Base-by-base conservation (phyloP, 2,888 invertebrate species). In the Lysandra bellargus region DNA sequence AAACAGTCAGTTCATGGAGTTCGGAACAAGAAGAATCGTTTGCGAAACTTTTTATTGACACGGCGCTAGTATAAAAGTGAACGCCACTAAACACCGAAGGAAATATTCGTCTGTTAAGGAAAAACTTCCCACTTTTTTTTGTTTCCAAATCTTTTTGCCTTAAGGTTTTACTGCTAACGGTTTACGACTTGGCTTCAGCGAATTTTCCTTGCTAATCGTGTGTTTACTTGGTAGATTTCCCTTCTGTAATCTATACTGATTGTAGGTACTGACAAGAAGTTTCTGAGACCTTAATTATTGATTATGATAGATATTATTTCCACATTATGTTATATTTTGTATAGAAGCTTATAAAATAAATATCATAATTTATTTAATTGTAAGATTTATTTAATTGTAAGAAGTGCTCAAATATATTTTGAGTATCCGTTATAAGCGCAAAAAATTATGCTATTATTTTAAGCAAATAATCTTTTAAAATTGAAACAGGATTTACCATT, bases 1-100 rank as follows among this genome's bases (percentile, higher is more conserved):
- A 83, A 83, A 81, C 80, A 79, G 78, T 78, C 79, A 80, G 80
- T 81, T 82, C 80, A 79, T 81, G 77, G 80, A 80, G 81, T 81
- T 78, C 73, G 79, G 81, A 82, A 82, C 81, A 82, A 82, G 80
- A 82, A 82, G 81, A 80, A 81, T 81, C 81, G 82, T 83, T 83
- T 79, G 80, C 79, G 78, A 82, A 83, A 79, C 80, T 81, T 82
- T 80, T 82, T 81, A 81, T 81, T 82, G 82, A 81, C 81, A 82
- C 81, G 80, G 79, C 77, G 73, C 79, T 77, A 74, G 78, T 76
- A 80, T 79, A 80, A 80, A 78, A 78, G 57, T 57, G 79, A 80
- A 79, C 79, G 81, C 53, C 80, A 82, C 82, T 81, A 82, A 83
- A 80, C 79, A 79, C 81, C 74, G 79, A 73, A 37, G 73, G 79